These are phyloP conservation scores for Danio aesculapii DNA, from an alignment of 2,797 vertebrate genomes.

Conservation along the genomic window DNA sequence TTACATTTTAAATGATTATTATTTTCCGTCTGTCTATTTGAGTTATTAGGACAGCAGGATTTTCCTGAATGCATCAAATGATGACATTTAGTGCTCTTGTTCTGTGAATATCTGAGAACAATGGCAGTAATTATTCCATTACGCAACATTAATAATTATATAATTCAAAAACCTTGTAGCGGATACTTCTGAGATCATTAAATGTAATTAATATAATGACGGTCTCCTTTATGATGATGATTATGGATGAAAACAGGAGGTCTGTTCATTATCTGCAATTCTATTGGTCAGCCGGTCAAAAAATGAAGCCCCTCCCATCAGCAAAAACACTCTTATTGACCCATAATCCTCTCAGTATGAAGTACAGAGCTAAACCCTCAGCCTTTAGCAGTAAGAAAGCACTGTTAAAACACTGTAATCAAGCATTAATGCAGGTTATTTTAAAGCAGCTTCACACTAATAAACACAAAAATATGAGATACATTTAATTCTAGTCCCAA, in stretches of 20 bases:
- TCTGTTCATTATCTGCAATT: conserved; percentile 4
- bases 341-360: not conserved
- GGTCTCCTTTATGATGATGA: not conserved
- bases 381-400: not conserved
- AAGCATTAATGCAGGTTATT: too few species aligned
- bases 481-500: too few species aligned
- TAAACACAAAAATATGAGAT: too few species aligned
- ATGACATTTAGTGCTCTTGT: too few species aligned
- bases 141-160: conserved; percentile 3
- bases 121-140: conserved; percentile 17
- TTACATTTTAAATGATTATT: too few species aligned
- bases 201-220: conserved; percentile 1
- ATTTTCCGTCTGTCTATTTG: too few species aligned
- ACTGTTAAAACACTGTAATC: not conserved
- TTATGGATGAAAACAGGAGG: not conserved
- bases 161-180: not conserved
- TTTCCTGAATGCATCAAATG: too few species aligned
- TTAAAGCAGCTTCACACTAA: too few species aligned
- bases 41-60: too few species aligned
- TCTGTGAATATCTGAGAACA: not conserved
- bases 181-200: not conserved
- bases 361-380: not conserved
- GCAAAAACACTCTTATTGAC: not conserved
- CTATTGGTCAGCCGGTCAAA: not conserved
- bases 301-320: not conserved